A percentile compares a stretch with the other conserved stretches of the same genome.
These are phyloP conservation scores for Tupiocoris notatus DNA, from an alignment of 2,888 invertebrate genomes.

Conservation along the genomic window DNA sequence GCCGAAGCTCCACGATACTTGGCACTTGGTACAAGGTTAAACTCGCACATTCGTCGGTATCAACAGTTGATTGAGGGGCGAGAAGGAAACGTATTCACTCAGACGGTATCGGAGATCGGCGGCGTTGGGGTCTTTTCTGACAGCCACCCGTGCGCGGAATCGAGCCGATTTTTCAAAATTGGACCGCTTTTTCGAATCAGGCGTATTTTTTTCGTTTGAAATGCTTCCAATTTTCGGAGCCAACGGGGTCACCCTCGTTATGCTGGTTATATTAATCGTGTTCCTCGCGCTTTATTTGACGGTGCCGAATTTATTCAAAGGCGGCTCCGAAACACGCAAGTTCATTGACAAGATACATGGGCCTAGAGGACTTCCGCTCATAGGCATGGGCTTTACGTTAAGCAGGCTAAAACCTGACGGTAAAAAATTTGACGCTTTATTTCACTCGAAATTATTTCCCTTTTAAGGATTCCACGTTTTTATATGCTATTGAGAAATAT, in stretches of 20 bases:
- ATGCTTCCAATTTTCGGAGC: background rate
- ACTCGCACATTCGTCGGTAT: background rate
- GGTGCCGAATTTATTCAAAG: conserved; percentile 7
- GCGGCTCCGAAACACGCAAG: conserved; percentile 5
- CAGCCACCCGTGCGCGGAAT: background rate
- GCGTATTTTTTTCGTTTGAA: background rate
- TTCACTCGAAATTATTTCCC: too few species aligned
- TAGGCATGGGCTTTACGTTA: conserved; percentile 23
- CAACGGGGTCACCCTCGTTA: background rate
- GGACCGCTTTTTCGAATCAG: background rate
- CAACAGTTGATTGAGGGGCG: background rate
- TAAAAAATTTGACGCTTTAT: background rate
- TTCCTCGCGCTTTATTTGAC: conserved; percentile 8
- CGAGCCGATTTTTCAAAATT: background rate
- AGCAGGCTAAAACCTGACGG: conserved; percentile 12
- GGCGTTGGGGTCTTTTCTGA: background rate
- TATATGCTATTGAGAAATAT: too few species aligned
- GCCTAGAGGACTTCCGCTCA: conserved; percentile 20
- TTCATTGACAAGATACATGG: conserved; percentile 27
- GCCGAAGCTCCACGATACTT: background rate
- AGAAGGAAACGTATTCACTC: background rate
- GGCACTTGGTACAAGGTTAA: background rate
- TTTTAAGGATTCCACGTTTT: too few species aligned
- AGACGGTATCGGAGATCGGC: background rate
- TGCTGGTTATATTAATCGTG: background rate